Conservation (phyloP, 2,113 vertebrate genomes). For the Solenodon paradoxus region DNA sequence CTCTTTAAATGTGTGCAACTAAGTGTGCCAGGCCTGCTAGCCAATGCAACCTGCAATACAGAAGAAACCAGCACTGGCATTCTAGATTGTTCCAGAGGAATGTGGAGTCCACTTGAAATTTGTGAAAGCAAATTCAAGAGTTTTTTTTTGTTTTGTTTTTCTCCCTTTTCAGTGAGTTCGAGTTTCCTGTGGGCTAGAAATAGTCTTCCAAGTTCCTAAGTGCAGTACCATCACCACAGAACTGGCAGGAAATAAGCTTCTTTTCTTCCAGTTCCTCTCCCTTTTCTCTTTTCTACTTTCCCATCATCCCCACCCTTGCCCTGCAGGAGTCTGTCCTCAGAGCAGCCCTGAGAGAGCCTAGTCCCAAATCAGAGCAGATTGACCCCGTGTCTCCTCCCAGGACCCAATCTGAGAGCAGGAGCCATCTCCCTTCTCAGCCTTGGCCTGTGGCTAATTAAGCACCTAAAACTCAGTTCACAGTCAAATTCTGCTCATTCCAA, state of each 20-base stretch:
- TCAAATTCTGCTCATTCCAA: neutral
- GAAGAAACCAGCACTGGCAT: neutral
- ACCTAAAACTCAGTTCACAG: neutral
- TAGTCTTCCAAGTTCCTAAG: neutral
- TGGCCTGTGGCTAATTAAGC: too few species aligned
- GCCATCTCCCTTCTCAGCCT: neutral
- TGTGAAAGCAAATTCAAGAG: neutral
- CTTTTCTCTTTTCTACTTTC: neutral
- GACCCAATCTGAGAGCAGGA: neutral
- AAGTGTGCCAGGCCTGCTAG: neutral
- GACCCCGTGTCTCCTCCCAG: neutral
- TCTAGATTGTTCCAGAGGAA: constrained; percentile 18
- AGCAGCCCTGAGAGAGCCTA: neutral
- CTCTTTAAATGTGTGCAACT: neutral
- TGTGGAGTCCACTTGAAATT: constrained; percentile 11
- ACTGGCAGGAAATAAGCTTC: neutral
- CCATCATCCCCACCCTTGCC: neutral
- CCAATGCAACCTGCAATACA: neutral
- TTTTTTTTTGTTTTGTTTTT: too few species aligned
- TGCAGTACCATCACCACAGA: neutral
- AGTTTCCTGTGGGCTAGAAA: constrained; percentile 23
- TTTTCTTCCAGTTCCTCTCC: neutral
- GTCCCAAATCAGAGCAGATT: accelerated
- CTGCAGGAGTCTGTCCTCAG: neutral
- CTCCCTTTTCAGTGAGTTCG: neutral